Evolutionary conservation across 1,140 invertebrate species (phyloP), one percentile per base, ranked within the genome.

Genomic region (Ruditapes philippinarum): DNA sequence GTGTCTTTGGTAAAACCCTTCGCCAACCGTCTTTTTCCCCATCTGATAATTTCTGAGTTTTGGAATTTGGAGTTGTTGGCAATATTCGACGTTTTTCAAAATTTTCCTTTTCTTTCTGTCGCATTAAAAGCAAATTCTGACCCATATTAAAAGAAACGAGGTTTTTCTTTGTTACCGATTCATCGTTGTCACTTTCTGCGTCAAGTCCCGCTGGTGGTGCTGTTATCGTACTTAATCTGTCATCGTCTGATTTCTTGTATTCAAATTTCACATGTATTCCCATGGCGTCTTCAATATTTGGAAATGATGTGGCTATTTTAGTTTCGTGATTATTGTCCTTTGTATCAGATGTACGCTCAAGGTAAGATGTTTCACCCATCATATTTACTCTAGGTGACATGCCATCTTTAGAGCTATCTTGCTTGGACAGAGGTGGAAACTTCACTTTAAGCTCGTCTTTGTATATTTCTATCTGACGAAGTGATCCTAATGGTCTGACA

Each of bases 401-500:
- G 12, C 4, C 31, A 3, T 54, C 74, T 19, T 78, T n/a, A 33
- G 11, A 25, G 7, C 38, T 22, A 0, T 78, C 68, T 19, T 62
- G 19, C 5, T 38, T 0, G 17, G 51, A 14, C 31, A 83, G 73
- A 22, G 79, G 68, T 40, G 80, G 87, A 38, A 68, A 80, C 19
- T 79, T 79, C 2, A 89, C 11, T 36, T 89, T 89, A 1, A 89
- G 60, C 14, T 89, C 79, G 45, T 89, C 79, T 82, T 76, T 83
- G 25, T 89, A 82, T 11, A 17, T 57, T 5, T 74, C 79, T 9
- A 73, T 74, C 54, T 82, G 40, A 0, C 87, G 40, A 3, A 89
- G 49, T 40, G 87, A 89, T 22, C 87, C 87, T 19, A 89, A 45
- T 9, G 79, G 78, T 62, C 87, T 25, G n/a, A 79, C 49, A 17